A percentile compares a stretch with the other conserved stretches of the same genome.
Evolutionary conservation across 2,113 vertebrate species (phyloP).

Genomic region (Microtus richardsoni): DNA sequence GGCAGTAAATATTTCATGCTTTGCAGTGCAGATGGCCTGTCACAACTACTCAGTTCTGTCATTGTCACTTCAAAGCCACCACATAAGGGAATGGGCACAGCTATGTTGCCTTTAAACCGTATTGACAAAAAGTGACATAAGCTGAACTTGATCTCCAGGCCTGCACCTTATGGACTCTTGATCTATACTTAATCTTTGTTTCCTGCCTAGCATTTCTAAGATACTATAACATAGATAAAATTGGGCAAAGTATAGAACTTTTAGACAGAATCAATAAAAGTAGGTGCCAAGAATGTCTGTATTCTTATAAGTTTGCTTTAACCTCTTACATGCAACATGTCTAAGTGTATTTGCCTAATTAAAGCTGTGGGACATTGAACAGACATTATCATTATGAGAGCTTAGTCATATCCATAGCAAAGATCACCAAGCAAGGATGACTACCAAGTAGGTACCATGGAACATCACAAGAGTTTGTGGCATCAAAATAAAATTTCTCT

Average conservation of each 20-base stretch:
- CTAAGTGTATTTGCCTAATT: not conserved
- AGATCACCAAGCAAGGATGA: not conserved
- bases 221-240: not conserved
- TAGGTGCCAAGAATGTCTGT: not conserved
- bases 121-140: not conserved
- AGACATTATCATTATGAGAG: not conserved
- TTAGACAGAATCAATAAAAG: not conserved
- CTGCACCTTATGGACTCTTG: not conserved
- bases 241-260: not conserved
- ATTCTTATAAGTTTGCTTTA: not conserved
- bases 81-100: not conserved
- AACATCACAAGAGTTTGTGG: not conserved
- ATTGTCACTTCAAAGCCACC: not conserved
- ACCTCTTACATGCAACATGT: not conserved
- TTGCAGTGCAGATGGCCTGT: constrained; percentile 13
- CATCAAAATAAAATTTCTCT: constrained; percentile 28
- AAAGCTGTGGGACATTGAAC: not conserved
- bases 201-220: not conserved
- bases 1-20: constrained; percentile 28
- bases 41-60: not conserved
- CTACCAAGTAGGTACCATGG: not conserved
- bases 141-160: not conserved
- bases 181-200: not conserved
- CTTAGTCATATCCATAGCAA: not conserved
- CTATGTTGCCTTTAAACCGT: not conserved